Base-by-base conservation (phyloP, 2,113 vertebrate genomes). In the Callopanchax toddi region DNA sequence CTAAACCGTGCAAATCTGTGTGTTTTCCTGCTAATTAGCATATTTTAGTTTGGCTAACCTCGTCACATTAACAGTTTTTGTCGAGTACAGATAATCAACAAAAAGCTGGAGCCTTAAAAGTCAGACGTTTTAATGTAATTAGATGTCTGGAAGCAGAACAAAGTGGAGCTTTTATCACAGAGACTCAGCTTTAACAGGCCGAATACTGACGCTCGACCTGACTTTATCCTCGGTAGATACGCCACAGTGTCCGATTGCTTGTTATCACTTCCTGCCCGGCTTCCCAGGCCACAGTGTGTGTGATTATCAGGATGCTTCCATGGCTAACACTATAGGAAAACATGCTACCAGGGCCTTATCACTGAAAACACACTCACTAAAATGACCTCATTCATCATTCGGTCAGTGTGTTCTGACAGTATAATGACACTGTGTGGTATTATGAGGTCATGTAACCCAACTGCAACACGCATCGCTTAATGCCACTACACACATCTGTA, bases 231-330 rank as follows among this genome's bases (percentile, higher is more conserved):
- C 8, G 29, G 60, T 49, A 54, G 50, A 78, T 53, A 51, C 16
- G 62, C 64, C 66, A 76, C 55, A 37, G 53, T 67, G 59, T 64
- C 61, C 21, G n/a, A 79, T 81, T 65, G 66, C 67, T 60, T 49
- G 67, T 79, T 85, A 89, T 86, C 89, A 78, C 69, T 81, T 90
- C 77, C 84, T 65, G 62, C 45, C 64, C 56, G 55, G 68, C 45
- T 83, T 83, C 71, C 74, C 49, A 42, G 39, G 68, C 44, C 46
- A 17, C 17, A 37, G 72, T 65, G 58, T 68, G 60, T 46, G 60
- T 11, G 55, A 79, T 69, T 75, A 85, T 79, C 76, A 67, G 81
- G 50, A 79, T 58, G 72, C 83, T 76, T 68, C 60, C 69, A 49
- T 65, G 68, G 58, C 63, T 56, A 58, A 74, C 72, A 62, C 65